Conservation (phyloP, 2,113 vertebrate genomes). For the Petrocephalus zakoni region DNA sequence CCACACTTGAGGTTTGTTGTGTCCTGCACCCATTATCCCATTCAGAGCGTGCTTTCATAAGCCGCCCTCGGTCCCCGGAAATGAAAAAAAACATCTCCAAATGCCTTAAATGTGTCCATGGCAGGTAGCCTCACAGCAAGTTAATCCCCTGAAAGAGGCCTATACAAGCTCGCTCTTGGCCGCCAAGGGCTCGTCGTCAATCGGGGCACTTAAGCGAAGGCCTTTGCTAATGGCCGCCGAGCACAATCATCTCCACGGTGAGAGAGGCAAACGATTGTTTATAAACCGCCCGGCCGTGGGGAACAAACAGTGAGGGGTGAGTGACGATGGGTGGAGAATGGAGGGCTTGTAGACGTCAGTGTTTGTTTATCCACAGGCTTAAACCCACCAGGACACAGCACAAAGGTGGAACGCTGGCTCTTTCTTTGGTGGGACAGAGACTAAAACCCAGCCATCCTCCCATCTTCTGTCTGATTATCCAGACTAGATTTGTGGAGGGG, state of each 20-base stretch:
- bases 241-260: slow-evolving; percentile 66
- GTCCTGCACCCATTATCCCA: slow-evolving; percentile 67
- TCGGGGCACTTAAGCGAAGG: slow-evolving; percentile 54
- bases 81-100: slow-evolving; percentile 48
- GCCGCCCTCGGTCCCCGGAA: slow-evolving; percentile 62
- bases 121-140: slow-evolving; percentile 72
- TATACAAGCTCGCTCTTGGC: slow-evolving; percentile 61
- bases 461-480: not conserved
- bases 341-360: not conserved
- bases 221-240: slow-evolving; percentile 63
- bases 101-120: slow-evolving; percentile 64
- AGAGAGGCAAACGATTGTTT: slow-evolving; percentile 70
- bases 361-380: slow-evolving; percentile 20
- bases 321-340: slow-evolving; percentile 27
- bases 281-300: slow-evolving; percentile 65
- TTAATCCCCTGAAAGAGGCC: slow-evolving; percentile 71
- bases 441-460: not conserved
- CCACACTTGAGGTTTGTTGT: slow-evolving; percentile 73
- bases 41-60: slow-evolving; percentile 63
- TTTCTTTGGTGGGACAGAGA: not conserved
- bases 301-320: slow-evolving; percentile 62
- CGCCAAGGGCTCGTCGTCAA: slow-evolving; percentile 61
- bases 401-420: not conserved
- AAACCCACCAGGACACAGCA: not conserved
- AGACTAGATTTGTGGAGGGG: not conserved